phyloP scores from a whole-genome alignment of 2,797 vertebrate genomes.

The Pseudochirops corinnae region DNA sequence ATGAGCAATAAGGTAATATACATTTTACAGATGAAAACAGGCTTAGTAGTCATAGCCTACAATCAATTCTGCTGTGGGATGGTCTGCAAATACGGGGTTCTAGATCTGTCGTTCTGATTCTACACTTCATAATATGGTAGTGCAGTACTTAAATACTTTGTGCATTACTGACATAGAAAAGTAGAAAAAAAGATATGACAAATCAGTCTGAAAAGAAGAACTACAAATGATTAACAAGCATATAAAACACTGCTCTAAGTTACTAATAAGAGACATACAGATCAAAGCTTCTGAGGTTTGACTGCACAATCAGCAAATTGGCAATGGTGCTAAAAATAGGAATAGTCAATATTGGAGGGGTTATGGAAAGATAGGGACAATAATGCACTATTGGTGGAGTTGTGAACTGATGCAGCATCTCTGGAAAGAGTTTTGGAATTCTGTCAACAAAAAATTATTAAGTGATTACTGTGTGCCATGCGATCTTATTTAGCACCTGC shows the following conservation, averaged over 20 bases:
- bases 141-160: background rate
- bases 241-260: background rate
- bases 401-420: no score
- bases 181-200: background rate
- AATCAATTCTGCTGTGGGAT: background rate
- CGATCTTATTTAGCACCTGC: background rate
- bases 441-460: background rate
- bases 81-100: background rate
- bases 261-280: background rate
- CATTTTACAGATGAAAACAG: background rate
- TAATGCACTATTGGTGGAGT: background rate
- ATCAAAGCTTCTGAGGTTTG: background rate
- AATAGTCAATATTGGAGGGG: background rate
- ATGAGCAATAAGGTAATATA: background rate
- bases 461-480: background rate
- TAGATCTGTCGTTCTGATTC: background rate
- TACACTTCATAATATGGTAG: background rate
- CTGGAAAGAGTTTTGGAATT: background rate
- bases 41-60: background rate
- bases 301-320: background rate
- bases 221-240: background rate
- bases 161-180: background rate
- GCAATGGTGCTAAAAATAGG: background rate
- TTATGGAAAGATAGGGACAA: background rate
- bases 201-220: background rate